Evolutionary conservation across 2,797 vertebrate species (phyloP).

Genomic region (Gallirallus australis): DNA sequence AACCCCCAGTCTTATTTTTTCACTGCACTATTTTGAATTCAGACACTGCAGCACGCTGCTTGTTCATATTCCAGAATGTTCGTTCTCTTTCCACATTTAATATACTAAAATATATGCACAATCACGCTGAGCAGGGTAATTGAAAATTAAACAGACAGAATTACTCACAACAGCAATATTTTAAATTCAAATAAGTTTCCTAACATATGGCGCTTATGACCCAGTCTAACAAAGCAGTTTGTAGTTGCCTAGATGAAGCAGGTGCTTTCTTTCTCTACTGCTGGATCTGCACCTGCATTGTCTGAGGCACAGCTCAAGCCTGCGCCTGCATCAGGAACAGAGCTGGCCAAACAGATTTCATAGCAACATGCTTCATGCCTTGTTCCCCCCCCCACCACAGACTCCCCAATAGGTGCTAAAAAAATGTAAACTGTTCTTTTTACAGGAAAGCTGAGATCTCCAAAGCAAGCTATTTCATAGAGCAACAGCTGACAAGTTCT

Average conservation of each 20-base stretch:
- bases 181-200: slow-evolving; percentile 18
- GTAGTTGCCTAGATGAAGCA: neutral
- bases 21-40: neutral
- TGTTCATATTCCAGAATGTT: neutral
- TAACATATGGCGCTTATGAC: neutral
- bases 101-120: neutral
- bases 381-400: neutral
- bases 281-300: neutral
- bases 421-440: neutral
- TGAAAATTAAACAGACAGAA: slow-evolving; percentile 36
- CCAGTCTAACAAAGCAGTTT: neutral
- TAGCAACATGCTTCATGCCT: neutral
- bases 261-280: neutral
- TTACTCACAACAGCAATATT: slow-evolving; percentile 20
- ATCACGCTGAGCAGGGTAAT: neutral
- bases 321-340: neutral
- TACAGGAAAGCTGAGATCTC: neutral
- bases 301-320: neutral
- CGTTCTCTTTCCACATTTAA: neutral
- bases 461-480: neutral
- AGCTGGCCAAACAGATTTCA: neutral
- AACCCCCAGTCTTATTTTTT: neutral
- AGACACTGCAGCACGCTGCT: neutral
- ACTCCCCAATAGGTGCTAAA: neutral
- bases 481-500: neutral